Conservation (phyloP, 2,797 vertebrate species). For the Caiman crocodilus region DNA sequence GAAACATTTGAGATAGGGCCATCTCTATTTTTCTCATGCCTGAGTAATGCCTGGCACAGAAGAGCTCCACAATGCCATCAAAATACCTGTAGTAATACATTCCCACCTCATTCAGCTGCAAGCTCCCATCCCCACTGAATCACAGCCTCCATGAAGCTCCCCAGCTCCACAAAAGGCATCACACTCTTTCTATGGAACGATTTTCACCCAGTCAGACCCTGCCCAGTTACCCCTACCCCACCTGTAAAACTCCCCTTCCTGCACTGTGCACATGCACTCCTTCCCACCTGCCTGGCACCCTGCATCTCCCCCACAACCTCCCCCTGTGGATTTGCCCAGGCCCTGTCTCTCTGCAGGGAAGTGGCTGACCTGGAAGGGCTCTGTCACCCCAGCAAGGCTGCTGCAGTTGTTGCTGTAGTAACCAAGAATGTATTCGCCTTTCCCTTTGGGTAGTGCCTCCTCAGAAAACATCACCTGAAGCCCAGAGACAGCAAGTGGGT, state of each 20-base stretch:
- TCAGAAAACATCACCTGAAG: conserved; percentile 91
- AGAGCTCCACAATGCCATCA: not conserved
- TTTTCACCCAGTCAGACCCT: not conserved
- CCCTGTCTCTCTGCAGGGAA: not conserved
- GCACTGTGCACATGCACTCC: not conserved
- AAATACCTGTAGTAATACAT: no score
- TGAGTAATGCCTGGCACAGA: not conserved
- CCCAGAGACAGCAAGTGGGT: not conserved
- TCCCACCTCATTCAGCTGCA: not conserved
- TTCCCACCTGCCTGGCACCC: no score
- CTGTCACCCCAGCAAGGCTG: conserved; percentile 93
- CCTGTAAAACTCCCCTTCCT: not conserved
- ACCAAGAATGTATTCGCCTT: conserved; percentile 94
- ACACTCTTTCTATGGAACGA: not conserved
- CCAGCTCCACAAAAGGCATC: not conserved
- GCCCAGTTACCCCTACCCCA: not conserved
- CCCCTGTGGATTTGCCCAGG: not conserved
- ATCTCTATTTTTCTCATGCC: not conserved
- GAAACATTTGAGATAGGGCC: not conserved
- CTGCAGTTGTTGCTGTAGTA: conserved; percentile 96
- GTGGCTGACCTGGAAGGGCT: conserved; percentile 94
- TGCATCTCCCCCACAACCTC: not conserved
- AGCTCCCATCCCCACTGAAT: not conserved
- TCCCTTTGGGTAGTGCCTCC: conserved; percentile 93
- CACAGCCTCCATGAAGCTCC: no score